phyloP scores from a whole-genome alignment of 2,797 vertebrate genomes.

The Rhabdophis nuchalis region DNA sequence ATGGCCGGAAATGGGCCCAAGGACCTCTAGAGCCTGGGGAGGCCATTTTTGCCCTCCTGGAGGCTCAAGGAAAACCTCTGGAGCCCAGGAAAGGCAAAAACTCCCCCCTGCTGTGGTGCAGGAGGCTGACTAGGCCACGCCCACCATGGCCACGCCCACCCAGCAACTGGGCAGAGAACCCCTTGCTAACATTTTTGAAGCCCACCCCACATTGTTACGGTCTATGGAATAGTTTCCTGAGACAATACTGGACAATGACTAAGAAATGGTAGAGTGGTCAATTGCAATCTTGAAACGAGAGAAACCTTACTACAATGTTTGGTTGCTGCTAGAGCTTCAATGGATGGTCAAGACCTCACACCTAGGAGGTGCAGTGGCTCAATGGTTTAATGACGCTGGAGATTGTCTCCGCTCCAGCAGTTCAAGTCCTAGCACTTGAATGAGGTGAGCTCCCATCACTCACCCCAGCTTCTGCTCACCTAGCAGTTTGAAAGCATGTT shows the following conservation, averaged over 20 bases:
- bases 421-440: not conserved
- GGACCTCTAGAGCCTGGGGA: no score
- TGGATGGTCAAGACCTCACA: not conserved
- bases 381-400: not conserved
- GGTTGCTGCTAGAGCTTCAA: not conserved
- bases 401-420: not conserved
- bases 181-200: no score
- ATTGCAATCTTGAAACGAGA: not conserved
- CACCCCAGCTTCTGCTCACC: not conserved
- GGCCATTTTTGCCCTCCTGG: no score
- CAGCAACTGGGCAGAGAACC: no score
- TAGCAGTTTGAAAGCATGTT: not conserved
- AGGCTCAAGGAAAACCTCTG: no score
- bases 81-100: no score
- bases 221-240: not conserved
- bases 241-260: not conserved
- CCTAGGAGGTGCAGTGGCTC: not conserved
- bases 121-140: no score
- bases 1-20: no score
- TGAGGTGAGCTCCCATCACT: not conserved
- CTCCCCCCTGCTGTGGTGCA: no score
- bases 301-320: not conserved
- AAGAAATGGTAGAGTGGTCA: not conserved
- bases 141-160: no score
- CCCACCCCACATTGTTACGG: not conserved